Evolutionary conservation across 2,888 invertebrate species (phyloP), one percentile per base, ranked within the genome.

Genomic region (Drosophila neonasuta): DNA sequence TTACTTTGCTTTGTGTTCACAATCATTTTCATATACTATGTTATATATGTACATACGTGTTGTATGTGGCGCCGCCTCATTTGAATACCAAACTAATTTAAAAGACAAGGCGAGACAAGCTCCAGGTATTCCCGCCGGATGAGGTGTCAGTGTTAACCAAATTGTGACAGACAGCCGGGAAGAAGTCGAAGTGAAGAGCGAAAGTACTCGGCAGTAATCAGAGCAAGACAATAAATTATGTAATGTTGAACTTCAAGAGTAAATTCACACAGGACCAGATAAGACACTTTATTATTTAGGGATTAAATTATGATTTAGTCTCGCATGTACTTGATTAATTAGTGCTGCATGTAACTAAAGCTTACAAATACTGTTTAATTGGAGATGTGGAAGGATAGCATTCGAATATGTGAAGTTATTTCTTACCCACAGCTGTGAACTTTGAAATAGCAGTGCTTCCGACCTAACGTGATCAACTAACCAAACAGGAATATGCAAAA

Each of bases 41-140:
- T 15, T 15, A 15, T 15, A 15, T 24, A 24, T 5, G 44, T 15
- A 24, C n/a, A 36, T 5, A n/a, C 4, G n/a, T 24, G 24, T 24
- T 24, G 24, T 24, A 24, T 24, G 34, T 6, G 34, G 11, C 9
- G 20, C 2, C 32, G 32, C 3, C 44, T 44, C 9, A 13, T 32
- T 44, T 54, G 39, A 11, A 51, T 51, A 3, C 11, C 29, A 41
- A 41, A 52, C 51, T 41, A 41, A 52, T 41, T 41, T 41, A 10
- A 52, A 11, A 41, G 41, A 30, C 51, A 15, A 15, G 41, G 29
- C 51, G 11, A 15, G 29, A 29, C 39, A 41, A 15, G 15, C 7
- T 15, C 10, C n/a, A 54, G 30, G 32, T 32, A 42, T 44, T 54
- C 32, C 32, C 54, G 17, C 2, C 30, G 41, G 41, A 52, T 32